Evolutionary conservation across 2,113 vertebrate genomes (phyloP), one percentile per base, ranked within the genome.

Genomic region (Nicator chloris): DNA sequence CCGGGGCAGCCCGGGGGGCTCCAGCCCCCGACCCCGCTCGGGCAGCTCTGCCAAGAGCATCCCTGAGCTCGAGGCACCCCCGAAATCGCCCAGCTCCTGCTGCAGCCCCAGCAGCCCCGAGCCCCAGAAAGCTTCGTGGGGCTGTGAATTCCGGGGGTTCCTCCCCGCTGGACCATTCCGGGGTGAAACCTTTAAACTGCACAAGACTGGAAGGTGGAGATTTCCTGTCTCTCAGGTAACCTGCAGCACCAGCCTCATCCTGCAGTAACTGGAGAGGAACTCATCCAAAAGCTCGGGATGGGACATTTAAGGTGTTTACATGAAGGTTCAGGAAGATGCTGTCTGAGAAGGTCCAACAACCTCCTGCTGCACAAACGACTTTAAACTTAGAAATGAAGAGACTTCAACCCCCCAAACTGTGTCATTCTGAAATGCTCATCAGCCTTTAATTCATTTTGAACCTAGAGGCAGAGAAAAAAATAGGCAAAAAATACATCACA

Each of bases 371-470:
- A 70, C 56, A 47, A 27, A 70, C 78, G 24, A 65, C 53, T 83
- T 47, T 10, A 28, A 84, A 30, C 75, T 88, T 47, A 65, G 95
- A 97, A 97, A 97, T 94, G 96, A 97, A 95, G 94, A 97, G 95
- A 86, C 94, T 72, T 79, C 63, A 94, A 45, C 37, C 54, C 44
- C 80, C 75, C 39, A 50, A 10, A 61, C 88, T 79, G 50, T 44
- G 91, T 80, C 53, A 92, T 57, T 88, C 76, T 51, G 92, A 93
- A 96, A 96, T 73, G 96, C 82, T 97, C 95, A 82, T 76, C 94
- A 96, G 97, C 96, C 92, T 98, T 98, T 98, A 98, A 98, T 97
- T 98, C 86, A 92, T 94, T 75, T 96, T 59, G 96, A 97, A 91
- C 96, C 97, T 85, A 94, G 96, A 97, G 96, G 97, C 95, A 85